Evolutionary conservation across 2,797 vertebrate species (phyloP).

Genomic region (Lateolabrax maculatus): DNA sequence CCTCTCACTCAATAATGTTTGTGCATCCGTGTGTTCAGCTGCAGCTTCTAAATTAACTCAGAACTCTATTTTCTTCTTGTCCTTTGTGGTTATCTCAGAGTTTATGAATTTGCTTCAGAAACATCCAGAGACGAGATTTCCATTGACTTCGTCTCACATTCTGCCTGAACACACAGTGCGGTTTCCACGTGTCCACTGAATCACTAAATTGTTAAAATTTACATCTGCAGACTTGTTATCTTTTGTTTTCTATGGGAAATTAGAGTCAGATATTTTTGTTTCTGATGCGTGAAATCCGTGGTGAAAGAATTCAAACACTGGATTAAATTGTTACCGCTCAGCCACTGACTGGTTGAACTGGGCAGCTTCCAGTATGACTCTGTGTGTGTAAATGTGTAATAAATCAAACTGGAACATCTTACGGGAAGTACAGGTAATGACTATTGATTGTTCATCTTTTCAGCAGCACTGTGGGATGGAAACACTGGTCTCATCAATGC

Average conservation of each 20-base stretch:
- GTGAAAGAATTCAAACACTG: not conserved
- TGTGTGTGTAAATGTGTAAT: not conserved
- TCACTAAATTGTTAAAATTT: no score
- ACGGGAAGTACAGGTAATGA: accelerated
- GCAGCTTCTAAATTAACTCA: no score
- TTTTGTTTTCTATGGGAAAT: not conserved
- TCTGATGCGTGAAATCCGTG: not conserved
- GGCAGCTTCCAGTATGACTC: not conserved
- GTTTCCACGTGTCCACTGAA: not conserved
- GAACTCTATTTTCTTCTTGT: not conserved
- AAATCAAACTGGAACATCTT: not conserved
- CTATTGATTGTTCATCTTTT: not conserved
- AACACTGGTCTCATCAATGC: not conserved
- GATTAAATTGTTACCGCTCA: not conserved
- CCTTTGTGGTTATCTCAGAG: no score
- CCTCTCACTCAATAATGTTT: no score
- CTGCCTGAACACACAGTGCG: no score
- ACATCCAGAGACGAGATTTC: no score
- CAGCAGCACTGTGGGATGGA: slow-evolving; percentile 3
- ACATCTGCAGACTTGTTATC: not conserved
- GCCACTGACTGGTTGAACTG: not conserved
- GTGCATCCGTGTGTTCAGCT: no score
- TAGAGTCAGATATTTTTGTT: not conserved
- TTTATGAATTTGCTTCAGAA: no score
- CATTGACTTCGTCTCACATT: no score